Base-by-base conservation (phyloP, 2,113 vertebrate genomes). In the Porphyrio hochstetteri region DNA sequence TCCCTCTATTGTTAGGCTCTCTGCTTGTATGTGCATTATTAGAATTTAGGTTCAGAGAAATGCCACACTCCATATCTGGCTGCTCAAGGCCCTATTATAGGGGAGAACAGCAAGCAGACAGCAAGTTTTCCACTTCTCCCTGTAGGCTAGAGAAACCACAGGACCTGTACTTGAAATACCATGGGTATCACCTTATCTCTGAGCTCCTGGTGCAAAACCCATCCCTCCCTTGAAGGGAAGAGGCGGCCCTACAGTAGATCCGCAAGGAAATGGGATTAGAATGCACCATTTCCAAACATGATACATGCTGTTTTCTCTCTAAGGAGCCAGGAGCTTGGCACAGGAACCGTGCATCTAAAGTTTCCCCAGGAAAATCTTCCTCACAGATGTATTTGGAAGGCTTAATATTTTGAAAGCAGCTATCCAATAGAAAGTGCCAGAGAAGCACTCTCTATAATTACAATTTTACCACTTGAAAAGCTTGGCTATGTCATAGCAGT, bases 391-490 rank as follows among this genome's bases (percentile, higher is more conserved):
- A 33, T 40, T 75, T 9, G 0, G 10, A 91, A 72, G 52, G 46
- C n/a, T 92, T 67, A 64, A 19, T 52, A 35, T 91, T 93, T 82
- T 72, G 70, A 93, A 85, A 91, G 83, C 53, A 48, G 42, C 56
- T 24, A 70, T 74, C 88, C 59, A 50, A 84, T 33, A 55, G 69
- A 72, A 96, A 93, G 50, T 52, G 53, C 75, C 59, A 56, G 82
- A 38, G 68, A 44, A 52, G n/a, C 71, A 40, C 38, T 67, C 82
- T 46, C 85, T 72, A 11, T 85, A 85, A 96, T 91, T 93, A 83
- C 86, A 86, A 78, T 82, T 92, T 90, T 16, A 52, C 63, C 86
- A 36, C 80, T 50, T 77, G 86, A 76, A 86, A 85, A 84, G 91
- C 83, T 69, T 79, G 84, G 75, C 61, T 88, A 48, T 93, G 40